Conservation (phyloP, 2,113 vertebrate genomes). For the Platichthys stellatus region DNA sequence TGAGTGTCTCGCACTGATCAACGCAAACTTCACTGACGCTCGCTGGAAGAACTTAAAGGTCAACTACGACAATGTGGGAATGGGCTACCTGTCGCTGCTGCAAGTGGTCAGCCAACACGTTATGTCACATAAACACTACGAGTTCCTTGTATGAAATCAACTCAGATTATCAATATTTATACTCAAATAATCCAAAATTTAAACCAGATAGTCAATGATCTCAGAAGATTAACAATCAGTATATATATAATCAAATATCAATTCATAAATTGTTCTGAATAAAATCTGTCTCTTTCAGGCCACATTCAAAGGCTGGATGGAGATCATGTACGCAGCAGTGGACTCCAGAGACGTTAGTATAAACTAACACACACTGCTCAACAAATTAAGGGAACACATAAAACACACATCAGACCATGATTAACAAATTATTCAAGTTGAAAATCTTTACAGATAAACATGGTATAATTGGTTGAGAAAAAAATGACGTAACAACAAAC, state of each 20-base stretch:
- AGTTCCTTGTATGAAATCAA: not conserved
- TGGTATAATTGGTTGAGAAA: too few species aligned
- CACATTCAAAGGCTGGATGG: conserved; percentile 99
- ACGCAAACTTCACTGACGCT: conserved; percentile 57
- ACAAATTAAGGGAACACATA: too few species aligned
- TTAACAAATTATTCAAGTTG: too few species aligned
- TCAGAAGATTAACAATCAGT: too few species aligned
- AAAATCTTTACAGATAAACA: too few species aligned
- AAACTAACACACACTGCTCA: not conserved
- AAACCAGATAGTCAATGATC: too few species aligned
- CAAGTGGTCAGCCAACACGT: conserved; percentile 89
- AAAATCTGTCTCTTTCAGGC: conserved; percentile 80
- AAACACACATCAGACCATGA: too few species aligned
- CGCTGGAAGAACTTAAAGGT: conserved; percentile 93
- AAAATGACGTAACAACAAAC: too few species aligned
- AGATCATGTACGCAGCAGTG: conserved; percentile 94
- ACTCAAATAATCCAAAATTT: not conserved
- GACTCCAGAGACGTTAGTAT: conserved; percentile 87
- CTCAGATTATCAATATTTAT: not conserved
- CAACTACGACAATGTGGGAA: conserved; percentile 94
- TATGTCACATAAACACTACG: not conserved
- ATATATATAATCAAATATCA: not conserved
- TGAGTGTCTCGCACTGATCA: conserved; percentile 82
- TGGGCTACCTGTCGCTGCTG: conserved; percentile 94
- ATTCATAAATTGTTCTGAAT: not conserved